A percentile compares a stretch with the other conserved stretches of the same genome.
These are phyloP conservation scores for Trochalopteron elliotii DNA, from an alignment of 2,113 vertebrate genomes.

Conservation along the genomic window DNA sequence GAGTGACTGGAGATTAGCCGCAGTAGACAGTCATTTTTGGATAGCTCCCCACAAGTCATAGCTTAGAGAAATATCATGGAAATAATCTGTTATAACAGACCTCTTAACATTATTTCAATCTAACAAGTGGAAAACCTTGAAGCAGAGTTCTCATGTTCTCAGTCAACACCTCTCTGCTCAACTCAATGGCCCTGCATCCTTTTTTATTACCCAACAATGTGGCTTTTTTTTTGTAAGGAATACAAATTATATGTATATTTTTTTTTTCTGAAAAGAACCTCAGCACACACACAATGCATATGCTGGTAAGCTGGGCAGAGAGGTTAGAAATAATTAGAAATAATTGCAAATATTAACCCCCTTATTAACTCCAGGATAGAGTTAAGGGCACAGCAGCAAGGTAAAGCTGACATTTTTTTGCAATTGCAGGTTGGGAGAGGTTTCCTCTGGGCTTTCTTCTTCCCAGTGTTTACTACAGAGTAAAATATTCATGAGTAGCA, in stretches of 20 bases:
- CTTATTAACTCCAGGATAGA: neutral
- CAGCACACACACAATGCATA: neutral
- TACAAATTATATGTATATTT: neutral
- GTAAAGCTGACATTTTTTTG: neutral
- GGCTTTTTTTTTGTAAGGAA: neutral
- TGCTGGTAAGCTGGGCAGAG: neutral
- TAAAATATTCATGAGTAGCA: conserved; percentile 42
- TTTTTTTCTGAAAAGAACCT: neutral
- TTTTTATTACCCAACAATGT: neutral
- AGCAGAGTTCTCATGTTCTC: neutral
- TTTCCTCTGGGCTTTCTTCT: conserved; percentile 25
- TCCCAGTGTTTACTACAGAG: neutral
- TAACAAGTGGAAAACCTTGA: neutral
- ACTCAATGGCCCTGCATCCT: neutral
- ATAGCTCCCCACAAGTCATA: neutral
- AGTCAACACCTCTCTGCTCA: neutral
- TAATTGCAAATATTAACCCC: neutral
- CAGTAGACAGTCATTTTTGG: neutral
- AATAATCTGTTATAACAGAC: neutral
- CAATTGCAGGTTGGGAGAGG: neutral
- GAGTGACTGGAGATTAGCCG: neutral
- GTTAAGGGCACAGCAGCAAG: neutral
- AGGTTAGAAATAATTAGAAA: neutral
- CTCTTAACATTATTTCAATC: neutral
- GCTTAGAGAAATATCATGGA: neutral